A percentile compares a stretch with the other conserved stretches of the same genome.
Evolutionary conservation across 1,140 invertebrate species (phyloP).

Genomic region (Pentalonia nigronervosa): DNA sequence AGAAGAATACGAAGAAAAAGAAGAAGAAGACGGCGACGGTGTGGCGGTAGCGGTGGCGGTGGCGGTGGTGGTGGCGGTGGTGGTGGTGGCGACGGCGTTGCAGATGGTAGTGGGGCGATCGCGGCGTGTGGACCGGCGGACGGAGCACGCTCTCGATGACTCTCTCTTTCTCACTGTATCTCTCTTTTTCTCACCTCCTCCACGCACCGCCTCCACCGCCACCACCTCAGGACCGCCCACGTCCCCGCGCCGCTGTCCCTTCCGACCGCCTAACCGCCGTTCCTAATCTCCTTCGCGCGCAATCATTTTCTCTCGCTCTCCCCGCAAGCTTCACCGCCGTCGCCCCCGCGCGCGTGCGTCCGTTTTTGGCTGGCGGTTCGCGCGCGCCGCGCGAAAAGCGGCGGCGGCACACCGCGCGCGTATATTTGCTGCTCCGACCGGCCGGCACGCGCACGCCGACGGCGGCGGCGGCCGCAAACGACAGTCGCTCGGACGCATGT

Average conservation of each 20-base stretch:
- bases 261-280: background rate
- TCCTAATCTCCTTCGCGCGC: conserved; percentile 4
- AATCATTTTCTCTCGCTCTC: background rate
- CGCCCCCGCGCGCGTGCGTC: background rate
- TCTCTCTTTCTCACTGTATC: background rate
- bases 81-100: no score
- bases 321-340: background rate
- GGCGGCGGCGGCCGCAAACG: background rate
- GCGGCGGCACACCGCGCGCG: conserved; percentile 1
- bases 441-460: background rate
- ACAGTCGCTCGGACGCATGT: conserved; percentile 48
- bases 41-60: background rate
- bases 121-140: background rate
- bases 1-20: background rate
- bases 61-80: background rate
- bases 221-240: background rate
- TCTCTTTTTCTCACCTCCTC: background rate
- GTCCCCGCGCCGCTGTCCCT: background rate
- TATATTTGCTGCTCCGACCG: background rate
- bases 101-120: background rate
- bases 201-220: no score
- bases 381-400: conserved; percentile 20
- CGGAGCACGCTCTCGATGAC: background rate
- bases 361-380: background rate
- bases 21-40: no score